Percentiles rank a stretch among this genome's conserved stretches.
Conservation (phyloP, 2,888 invertebrate species). For the Pantelozetes paolii region DNA sequence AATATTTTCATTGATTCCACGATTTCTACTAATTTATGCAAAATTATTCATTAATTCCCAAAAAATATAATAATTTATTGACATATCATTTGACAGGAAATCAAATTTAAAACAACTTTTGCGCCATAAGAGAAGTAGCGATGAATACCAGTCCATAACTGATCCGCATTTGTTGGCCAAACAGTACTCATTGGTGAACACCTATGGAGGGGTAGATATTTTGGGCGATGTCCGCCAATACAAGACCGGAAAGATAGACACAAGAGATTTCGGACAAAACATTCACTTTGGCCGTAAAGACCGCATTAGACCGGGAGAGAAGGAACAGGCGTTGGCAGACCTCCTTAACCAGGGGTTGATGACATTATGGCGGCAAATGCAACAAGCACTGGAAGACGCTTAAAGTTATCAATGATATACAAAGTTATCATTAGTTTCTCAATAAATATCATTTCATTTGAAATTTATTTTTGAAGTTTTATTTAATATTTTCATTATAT, state of each 20-base stretch:
- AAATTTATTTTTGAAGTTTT: too few relatives aligned
- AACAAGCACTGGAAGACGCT: too few relatives aligned
- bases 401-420: neutral
- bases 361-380: neutral
- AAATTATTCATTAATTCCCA: too few relatives aligned
- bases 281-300: neutral
- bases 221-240: conserved; percentile 15
- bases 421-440: neutral
- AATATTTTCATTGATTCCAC: too few relatives aligned
- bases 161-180: conserved; percentile 15
- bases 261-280: conserved; percentile 29
- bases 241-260: neutral
- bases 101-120: neutral
- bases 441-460: too few relatives aligned
- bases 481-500: neutral
- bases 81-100: too few relatives aligned
- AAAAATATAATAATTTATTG: too few relatives aligned
- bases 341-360: neutral
- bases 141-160: neutral
- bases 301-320: conserved; percentile 15
- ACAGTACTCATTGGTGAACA: conserved; percentile 17
- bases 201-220: conserved; percentile 4
- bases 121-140: conserved; percentile 1
- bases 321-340: conserved; percentile 4
- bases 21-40: too few relatives aligned